These are phyloP conservation scores for Cyanoderma ruficeps DNA, from an alignment of 2,113 vertebrate species.

Conservation along the genomic window DNA sequence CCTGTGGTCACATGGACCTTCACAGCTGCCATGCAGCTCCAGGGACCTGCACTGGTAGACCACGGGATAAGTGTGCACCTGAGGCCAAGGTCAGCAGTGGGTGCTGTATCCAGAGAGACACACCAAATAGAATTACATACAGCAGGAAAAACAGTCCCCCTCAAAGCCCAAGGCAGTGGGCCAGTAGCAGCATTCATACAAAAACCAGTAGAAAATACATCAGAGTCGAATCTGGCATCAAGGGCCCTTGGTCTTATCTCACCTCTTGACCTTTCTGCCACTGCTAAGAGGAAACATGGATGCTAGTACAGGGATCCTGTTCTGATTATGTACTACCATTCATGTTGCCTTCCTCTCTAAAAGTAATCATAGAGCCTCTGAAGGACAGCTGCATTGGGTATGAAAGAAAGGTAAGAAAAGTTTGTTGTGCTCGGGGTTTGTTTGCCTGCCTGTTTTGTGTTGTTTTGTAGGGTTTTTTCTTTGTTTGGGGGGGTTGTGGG, in stretches of 20 bases:
- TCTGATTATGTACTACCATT: not conserved
- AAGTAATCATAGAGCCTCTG: rapidly evolving
- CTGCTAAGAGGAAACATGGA: not conserved
- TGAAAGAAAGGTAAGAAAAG: not conserved
- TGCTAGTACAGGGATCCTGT: not conserved
- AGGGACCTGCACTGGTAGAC: not conserved
- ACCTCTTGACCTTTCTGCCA: not conserved
- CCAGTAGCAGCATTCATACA: not conserved
- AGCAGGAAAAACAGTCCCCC: not conserved
- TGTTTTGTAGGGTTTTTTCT: too few relatives aligned
- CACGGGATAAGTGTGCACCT: not conserved
- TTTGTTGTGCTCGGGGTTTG: not conserved
- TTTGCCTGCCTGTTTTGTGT: not conserved
- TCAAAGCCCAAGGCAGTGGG: not conserved
- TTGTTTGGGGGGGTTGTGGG: not conserved
- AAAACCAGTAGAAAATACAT: not conserved
- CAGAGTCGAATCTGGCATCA: not conserved
- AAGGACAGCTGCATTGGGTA: not conserved
- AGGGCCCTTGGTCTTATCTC: not conserved
- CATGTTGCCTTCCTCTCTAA: not conserved
- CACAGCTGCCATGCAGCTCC: not conserved
- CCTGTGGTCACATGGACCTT: not conserved
- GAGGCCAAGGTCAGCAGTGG: not conserved
- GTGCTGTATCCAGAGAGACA: not conserved
- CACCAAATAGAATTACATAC: not conserved